These are phyloP conservation scores for Sarcophaga rosellei DNA, from an alignment of 2,888 invertebrate genomes.

Conservation along the genomic window DNA sequence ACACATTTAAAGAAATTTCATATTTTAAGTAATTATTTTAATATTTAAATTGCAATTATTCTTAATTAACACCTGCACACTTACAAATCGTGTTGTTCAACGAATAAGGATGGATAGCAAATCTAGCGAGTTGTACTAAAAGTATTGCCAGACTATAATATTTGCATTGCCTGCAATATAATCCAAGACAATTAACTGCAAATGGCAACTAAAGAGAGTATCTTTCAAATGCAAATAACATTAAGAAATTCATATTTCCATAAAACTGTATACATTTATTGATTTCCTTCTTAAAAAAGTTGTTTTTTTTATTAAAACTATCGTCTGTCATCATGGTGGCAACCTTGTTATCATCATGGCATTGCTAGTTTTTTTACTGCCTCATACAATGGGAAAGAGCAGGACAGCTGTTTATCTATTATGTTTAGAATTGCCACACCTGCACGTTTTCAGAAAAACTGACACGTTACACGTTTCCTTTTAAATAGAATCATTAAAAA, in stretches of 20 bases:
- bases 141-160: slow-evolving; percentile 33
- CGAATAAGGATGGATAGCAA: slow-evolving; percentile 61
- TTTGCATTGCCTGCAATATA: too few species aligned
- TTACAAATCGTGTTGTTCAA: slow-evolving; percentile 65
- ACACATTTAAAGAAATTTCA: slow-evolving; percentile 71
- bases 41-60: slow-evolving; percentile 54
- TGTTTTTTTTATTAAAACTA: background rate
- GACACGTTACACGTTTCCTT: slow-evolving; percentile 32
- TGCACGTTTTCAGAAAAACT: background rate
- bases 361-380: background rate
- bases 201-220: too few species aligned
- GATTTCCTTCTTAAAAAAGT: background rate
- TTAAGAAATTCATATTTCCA: background rate
- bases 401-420: background rate
- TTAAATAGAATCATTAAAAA: slow-evolving; percentile 2
- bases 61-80: slow-evolving; percentile 49
- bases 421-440: slow-evolving; percentile 5
- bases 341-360: slow-evolving; percentile 5
- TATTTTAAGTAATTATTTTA: slow-evolving; percentile 68
- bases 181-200: too few species aligned
- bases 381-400: slow-evolving; percentile 9
- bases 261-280: background rate
- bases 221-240: too few species aligned
- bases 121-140: slow-evolving; percentile 51
- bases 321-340: slow-evolving; percentile 5